Percentiles rank a stretch among this genome's conserved stretches.
phyloP scores from a whole-genome alignment of 1,140 invertebrate species.

The Rhyacophila brunnea region DNA sequence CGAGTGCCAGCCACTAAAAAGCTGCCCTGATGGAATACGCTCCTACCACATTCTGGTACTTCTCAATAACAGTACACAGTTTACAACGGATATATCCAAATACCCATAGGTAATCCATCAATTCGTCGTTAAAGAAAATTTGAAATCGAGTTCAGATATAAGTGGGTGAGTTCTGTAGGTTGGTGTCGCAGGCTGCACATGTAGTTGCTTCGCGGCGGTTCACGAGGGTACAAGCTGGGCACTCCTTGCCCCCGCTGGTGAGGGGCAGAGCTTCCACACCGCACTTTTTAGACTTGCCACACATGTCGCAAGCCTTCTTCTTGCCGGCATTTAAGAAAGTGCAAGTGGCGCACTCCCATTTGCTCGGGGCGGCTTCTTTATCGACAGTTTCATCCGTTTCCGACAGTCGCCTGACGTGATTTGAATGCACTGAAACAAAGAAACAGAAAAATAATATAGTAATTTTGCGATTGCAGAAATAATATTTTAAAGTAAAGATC shows the following conservation, averaged over 20 bases:
- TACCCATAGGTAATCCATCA: too few species aligned
- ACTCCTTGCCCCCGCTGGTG: conserved; percentile 72
- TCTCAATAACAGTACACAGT: too few species aligned
- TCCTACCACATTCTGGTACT: too few species aligned
- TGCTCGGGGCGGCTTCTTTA: conserved; percentile 7
- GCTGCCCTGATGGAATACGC: too few species aligned
- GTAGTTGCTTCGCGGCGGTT: conserved; percentile 65
- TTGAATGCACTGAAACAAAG: conserved; percentile 35
- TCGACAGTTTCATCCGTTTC: background rate
- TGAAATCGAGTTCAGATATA: conserved; percentile 57
- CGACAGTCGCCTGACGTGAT: background rate
- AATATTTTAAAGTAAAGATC: too few species aligned
- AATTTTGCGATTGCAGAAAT: too few species aligned
- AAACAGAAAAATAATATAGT: conserved; percentile 7
- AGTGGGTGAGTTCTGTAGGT: conserved; percentile 73
- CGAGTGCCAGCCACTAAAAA: too few species aligned
- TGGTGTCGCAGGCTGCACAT: conserved; percentile 69
- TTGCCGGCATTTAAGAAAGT: conserved; percentile 64
- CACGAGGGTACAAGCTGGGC: conserved; percentile 76
- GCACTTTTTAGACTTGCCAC: conserved; percentile 60
- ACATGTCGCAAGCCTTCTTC: conserved; percentile 73
- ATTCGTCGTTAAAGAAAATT: too few species aligned
- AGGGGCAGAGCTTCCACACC: conserved; percentile 65
- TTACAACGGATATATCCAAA: too few species aligned
- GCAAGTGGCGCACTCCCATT: conserved; percentile 71